A percentile compares a stretch with the other conserved stretches of the same genome.
These are phyloP conservation scores for Euplexia lucipara DNA, from an alignment of 2,888 invertebrate genomes.

Conservation along the genomic window DNA sequence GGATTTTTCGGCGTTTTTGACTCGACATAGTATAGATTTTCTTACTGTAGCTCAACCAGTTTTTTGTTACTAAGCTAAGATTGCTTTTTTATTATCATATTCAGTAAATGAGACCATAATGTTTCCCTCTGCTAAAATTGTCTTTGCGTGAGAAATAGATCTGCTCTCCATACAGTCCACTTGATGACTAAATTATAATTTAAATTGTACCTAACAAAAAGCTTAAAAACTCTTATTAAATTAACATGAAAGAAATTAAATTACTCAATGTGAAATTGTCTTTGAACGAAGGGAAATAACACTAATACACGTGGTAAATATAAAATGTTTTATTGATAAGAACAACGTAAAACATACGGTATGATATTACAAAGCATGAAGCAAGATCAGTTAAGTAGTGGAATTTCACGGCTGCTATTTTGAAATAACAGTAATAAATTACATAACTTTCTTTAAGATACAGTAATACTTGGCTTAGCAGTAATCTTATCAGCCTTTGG, in stretches of 20 bases:
- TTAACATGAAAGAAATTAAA: too few relatives aligned
- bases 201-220: too few relatives aligned
- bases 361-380: background rate
- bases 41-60: too few relatives aligned
- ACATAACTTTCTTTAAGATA: conserved; percentile 7
- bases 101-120: too few relatives aligned
- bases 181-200: too few relatives aligned
- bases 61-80: too few relatives aligned
- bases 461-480: conserved; percentile 7
- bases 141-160: too few relatives aligned
- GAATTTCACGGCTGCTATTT: background rate
- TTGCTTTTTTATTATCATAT: too few relatives aligned
- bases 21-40: too few relatives aligned
- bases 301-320: background rate
- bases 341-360: background rate
- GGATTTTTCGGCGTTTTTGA: too few relatives aligned
- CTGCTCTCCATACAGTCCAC: too few relatives aligned
- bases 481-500: conserved; percentile 32
- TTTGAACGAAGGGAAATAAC: background rate
- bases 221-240: background rate
- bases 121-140: too few relatives aligned
- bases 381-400: background rate
- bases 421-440: background rate
- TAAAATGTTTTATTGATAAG: conserved; percentile 23
- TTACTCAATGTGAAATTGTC: background rate